A percentile compares a stretch with the other conserved stretches of the same genome.
Conservation (phyloP, 2,888 invertebrate genomes). For the Elaeidobius kamerunicus region DNA sequence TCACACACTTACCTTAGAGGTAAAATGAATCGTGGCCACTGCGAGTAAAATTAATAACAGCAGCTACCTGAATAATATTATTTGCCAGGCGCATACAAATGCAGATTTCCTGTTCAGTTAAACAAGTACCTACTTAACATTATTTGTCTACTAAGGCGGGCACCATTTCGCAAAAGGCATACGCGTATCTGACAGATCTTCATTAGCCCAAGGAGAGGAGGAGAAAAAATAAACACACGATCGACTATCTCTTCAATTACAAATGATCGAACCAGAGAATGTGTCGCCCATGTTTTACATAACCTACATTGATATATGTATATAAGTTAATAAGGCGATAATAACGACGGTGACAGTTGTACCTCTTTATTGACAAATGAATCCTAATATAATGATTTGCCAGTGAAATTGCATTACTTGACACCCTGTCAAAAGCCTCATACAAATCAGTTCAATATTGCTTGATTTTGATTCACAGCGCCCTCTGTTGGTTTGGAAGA, state of each 20-base stretch:
- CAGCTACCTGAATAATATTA: slow-evolving; percentile 13
- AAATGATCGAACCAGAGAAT: slow-evolving; percentile 19
- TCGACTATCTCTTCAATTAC: slow-evolving; percentile 17
- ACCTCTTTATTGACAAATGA: too few relatives aligned
- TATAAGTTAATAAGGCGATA: slow-evolving; percentile 15
- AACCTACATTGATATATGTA: slow-evolving; percentile 21
- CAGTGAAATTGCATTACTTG: too few relatives aligned
- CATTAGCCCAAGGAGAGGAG: slow-evolving; percentile 2
- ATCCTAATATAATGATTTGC: too few relatives aligned
- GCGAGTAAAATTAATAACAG: slow-evolving; percentile 12
- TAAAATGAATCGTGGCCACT: too few relatives aligned
- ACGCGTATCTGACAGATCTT: slow-evolving; percentile 23
- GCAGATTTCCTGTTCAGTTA: slow-evolving; percentile 19
- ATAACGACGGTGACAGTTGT: too few relatives aligned
- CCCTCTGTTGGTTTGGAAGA: too few relatives aligned
- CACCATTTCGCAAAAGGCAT: slow-evolving; percentile 22
- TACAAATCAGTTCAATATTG: too few relatives aligned
- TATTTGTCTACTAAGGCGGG: slow-evolving; percentile 23
- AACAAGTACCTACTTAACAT: slow-evolving; percentile 16
- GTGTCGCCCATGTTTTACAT: slow-evolving; percentile 21
- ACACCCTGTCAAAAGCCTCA: too few relatives aligned
- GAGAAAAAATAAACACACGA: slow-evolving; percentile 13
- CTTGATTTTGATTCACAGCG: too few relatives aligned
- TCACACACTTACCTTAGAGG: too few relatives aligned
- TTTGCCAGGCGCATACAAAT: slow-evolving; percentile 10